A percentile compares a stretch with the other conserved stretches of the same genome.
Evolutionary conservation across 1,140 invertebrate genomes (phyloP).

Genomic region (Penaeus vannamei): DNA sequence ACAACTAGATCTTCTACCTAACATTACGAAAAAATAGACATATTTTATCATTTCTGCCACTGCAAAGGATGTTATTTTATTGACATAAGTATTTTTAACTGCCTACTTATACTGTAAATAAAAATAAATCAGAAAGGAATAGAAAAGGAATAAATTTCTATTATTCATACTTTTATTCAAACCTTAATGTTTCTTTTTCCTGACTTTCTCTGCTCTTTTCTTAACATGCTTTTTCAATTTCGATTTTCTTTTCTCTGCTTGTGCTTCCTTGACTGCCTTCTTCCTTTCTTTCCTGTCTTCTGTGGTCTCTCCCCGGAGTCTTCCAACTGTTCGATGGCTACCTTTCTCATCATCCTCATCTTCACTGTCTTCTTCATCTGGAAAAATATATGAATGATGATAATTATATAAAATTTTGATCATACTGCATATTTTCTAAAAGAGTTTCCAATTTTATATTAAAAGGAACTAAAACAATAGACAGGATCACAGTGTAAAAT

Average conservation of each 20-base stretch:
- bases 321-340: slow-evolving; percentile 77
- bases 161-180: not conserved
- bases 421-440: not conserved
- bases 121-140: too few relatives aligned
- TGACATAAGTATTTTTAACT: too few relatives aligned
- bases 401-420: not conserved
- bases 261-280: slow-evolving; percentile 87
- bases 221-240: slow-evolving; percentile 98
- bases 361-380: slow-evolving; percentile 72
- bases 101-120: too few relatives aligned
- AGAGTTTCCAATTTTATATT: not conserved
- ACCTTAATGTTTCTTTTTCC: slow-evolving; percentile 36
- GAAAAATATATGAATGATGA: slow-evolving; percentile 42
- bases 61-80: too few relatives aligned
- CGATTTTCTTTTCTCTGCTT: slow-evolving; percentile 91
- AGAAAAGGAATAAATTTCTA: too few relatives aligned
- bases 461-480: too few relatives aligned
- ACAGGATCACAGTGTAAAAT: slow-evolving; percentile 69
- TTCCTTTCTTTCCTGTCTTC: slow-evolving; percentile 89
- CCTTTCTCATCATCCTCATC: slow-evolving; percentile 72
- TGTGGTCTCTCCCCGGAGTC: slow-evolving; percentile 89
- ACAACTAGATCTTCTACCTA: too few relatives aligned
- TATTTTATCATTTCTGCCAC: too few relatives aligned
- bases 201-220: slow-evolving; percentile 85
- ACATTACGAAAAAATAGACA: too few relatives aligned